phyloP scores from a whole-genome alignment of 1,140 invertebrate genomes.

The Drosophila navojoa region DNA sequence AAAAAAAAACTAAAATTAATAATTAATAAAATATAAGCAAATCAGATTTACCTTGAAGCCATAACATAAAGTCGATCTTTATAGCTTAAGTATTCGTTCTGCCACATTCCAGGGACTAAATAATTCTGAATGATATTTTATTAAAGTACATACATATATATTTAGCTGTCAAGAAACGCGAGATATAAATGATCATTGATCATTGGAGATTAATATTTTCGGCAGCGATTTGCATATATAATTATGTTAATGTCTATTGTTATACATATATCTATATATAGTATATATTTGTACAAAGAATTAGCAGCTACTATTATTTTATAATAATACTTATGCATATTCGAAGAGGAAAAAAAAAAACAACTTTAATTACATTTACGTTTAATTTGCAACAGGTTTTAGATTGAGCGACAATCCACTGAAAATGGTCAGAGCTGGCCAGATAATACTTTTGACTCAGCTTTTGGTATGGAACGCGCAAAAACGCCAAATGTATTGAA shows the following conservation, averaged over 20 bases:
- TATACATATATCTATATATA: not conserved
- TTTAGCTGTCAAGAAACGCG: no score
- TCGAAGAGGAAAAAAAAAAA: not conserved
- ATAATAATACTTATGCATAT: slow-evolving; percentile 13
- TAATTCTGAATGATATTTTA: not conserved
- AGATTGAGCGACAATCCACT: slow-evolving; percentile 38
- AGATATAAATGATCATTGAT: not conserved
- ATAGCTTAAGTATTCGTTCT: no score
- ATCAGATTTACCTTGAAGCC: no score
- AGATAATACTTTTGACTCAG: slow-evolving; percentile 66
- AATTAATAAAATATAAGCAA: no score
- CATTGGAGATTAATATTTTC: slow-evolving; percentile 1
- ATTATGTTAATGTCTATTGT: not conserved
- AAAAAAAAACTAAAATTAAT: no score
- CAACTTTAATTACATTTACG: slow-evolving; percentile 23
- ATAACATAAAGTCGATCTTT: no score
- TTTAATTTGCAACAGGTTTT: slow-evolving; percentile 50
- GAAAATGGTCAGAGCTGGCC: slow-evolving; percentile 70
- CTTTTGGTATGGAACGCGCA: slow-evolving; percentile 53
- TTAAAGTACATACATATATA: no score
- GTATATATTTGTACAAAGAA: not conserved
- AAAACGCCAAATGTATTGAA: slow-evolving; percentile 6
- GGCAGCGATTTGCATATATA: slow-evolving; percentile 8
- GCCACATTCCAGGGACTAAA: no score
- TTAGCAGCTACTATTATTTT: not conserved